Conservation (phyloP, 2,888 invertebrate species). For the Yponomeuta malinellus region DNA sequence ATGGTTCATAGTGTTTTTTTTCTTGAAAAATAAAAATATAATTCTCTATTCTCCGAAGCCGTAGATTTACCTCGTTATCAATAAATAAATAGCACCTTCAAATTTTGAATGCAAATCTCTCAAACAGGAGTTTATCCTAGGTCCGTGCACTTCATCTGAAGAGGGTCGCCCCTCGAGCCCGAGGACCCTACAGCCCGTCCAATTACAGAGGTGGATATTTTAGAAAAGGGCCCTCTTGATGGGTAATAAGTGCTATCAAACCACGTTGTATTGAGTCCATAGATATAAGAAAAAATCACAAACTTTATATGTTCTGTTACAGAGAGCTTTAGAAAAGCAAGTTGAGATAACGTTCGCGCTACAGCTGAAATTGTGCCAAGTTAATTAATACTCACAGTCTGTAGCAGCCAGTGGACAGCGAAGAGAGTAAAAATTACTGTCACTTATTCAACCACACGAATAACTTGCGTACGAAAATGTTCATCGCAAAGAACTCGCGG, state of each 20-base stretch:
- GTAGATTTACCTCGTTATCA: neutral
- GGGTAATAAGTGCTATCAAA: conserved; percentile 30
- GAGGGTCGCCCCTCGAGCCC: conserved; percentile 57
- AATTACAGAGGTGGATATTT: conserved; percentile 56
- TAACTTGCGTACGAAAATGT: conserved; percentile 18
- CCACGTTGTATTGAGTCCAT: conserved; percentile 16
- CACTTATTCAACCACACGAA: conserved; percentile 10
- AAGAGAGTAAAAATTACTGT: conserved; percentile 3
- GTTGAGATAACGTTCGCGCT: conserved; percentile 14
- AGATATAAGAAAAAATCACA: conserved; percentile 1
- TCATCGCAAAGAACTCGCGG: conserved; percentile 2
- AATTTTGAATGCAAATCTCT: conserved; percentile 11
- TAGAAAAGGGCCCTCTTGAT: conserved; percentile 37
- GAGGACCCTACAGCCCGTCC: conserved; percentile 56
- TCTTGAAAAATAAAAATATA: too few species aligned
- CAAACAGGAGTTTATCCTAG: conserved; percentile 39
- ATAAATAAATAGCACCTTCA: neutral
- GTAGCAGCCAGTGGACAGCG: neutral
- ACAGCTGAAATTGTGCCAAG: conserved; percentile 32
- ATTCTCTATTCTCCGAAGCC: too few species aligned
- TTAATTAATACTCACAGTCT: conserved; percentile 17
- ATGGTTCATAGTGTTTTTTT: too few species aligned
- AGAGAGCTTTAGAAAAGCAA: neutral
- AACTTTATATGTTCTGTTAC: neutral
- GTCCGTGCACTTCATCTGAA: conserved; percentile 46